A percentile compares a stretch with the other conserved stretches of the same genome.
These are phyloP conservation scores for Bombyx mori DNA, from an alignment of 1,140 invertebrate genomes.

Conservation along the genomic window DNA sequence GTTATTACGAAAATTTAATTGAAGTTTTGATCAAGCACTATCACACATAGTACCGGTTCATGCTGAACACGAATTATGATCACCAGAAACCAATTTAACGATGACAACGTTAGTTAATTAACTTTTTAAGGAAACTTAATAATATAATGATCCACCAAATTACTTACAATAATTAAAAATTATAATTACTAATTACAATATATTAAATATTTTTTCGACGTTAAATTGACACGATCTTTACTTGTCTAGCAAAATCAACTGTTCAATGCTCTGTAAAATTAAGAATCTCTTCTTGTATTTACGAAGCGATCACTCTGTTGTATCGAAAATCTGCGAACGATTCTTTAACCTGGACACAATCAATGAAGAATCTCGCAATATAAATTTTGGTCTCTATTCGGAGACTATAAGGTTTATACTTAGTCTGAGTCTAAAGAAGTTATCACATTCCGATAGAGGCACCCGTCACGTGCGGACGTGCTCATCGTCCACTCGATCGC, in stretches of 20 bases:
- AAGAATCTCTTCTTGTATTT: slow-evolving; percentile 24
- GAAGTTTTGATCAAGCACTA: slow-evolving; percentile 58
- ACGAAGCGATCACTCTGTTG: slow-evolving; percentile 14
- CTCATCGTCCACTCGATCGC: too few species aligned
- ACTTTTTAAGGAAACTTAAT: too few species aligned
- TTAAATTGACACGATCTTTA: too few species aligned
- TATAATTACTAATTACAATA: too few species aligned
- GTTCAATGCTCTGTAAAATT: slow-evolving; percentile 23
- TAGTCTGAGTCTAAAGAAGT: slow-evolving; percentile 1
- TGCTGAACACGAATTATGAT: too few species aligned
- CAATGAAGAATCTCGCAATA: background rate
- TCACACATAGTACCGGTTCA: slow-evolving; percentile 24
- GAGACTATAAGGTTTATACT: slow-evolving; percentile 15
- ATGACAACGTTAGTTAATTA: too few species aligned
- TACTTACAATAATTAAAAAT: too few species aligned
- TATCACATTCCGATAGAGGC: slow-evolving; percentile 28
- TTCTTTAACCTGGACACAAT: slow-evolving; percentile 7
- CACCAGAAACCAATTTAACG: too few species aligned
- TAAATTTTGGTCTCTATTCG: slow-evolving; percentile 3
- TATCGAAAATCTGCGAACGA: slow-evolving; percentile 13
- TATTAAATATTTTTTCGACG: too few species aligned
- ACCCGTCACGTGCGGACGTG: too few species aligned
- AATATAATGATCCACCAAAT: too few species aligned
- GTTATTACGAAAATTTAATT: slow-evolving; percentile 58
- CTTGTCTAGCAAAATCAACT: slow-evolving; percentile 5